Base-by-base conservation (phyloP, 2,797 vertebrate genomes). In the Arnoldichthys spilopterus region DNA sequence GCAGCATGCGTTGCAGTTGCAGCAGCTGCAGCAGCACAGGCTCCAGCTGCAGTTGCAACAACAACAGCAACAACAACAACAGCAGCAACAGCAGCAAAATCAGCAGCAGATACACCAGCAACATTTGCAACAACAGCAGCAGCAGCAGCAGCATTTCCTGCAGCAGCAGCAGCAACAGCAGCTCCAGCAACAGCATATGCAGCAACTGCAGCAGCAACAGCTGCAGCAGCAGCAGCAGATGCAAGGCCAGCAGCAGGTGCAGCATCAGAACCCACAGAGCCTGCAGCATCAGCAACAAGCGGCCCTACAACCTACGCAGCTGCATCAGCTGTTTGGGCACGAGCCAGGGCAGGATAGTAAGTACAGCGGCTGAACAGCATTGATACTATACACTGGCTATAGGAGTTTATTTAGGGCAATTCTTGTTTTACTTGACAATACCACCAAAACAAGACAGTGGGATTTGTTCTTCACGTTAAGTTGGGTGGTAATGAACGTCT, bases 271-370 rank as follows among this genome's bases (percentile, higher is more conserved):
- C 40, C 90, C 82, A 11, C 32, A 63, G 20, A 9, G 8, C 20
- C 6, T 63, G n/a, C 88, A 90, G 37, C 86, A 88, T 12, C 92
- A 89, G 71, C 93, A 91, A 32, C 94, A 93, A 66, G 94, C 92
- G 83, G 95, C 93, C 64, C 84, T 86, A 51, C 94, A 92, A 22
- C 90, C 87, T 12, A 90, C 93, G 22, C 90, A 88, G 28, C 87
- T 90, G 43, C 94, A 94, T 4, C 96, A 94, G 22, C 93, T 99
- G 9, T 97, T 95, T 40, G 98, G 97, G 45, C 98, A 99, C 0
- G 97, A 99, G 86, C 96, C 95, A 0, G 92, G 95, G 0, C 91
- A 92, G 78, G 97, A 99, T 76, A 94, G 98, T 99, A 90, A 95
- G 97, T 96, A 63, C 26, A 13, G 22, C 24, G 0, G 2, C 34